These are phyloP conservation scores for Coranthus polyacanthus DNA, from an alignment of 2,797 vertebrate species.

Conservation along the genomic window DNA sequence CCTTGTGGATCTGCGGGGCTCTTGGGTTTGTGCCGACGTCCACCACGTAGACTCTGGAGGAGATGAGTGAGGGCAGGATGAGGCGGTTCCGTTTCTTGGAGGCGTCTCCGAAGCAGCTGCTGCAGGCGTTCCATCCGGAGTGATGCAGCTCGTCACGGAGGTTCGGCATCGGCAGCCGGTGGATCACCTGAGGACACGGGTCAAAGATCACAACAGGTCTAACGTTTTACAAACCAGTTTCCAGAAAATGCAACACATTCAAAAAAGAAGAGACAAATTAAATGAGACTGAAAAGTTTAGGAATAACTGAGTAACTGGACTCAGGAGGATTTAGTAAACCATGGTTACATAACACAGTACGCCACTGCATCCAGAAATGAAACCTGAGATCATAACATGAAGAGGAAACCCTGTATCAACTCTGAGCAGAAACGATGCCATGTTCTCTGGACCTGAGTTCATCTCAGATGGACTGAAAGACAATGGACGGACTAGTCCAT, in stretches of 20 bases:
- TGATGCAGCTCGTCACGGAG: slow-evolving; percentile 93
- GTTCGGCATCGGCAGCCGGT: slow-evolving; percentile 92
- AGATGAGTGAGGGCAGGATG: slow-evolving; percentile 91
- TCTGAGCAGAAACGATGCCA: too few species aligned
- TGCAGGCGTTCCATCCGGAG: slow-evolving; percentile 94
- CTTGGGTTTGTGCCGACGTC: slow-evolving; percentile 86
- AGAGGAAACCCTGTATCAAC: too few species aligned
- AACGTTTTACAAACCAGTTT: background rate
- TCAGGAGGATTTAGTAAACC: too few species aligned
- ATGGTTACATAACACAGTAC: too few species aligned
- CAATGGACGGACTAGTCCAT: too few species aligned
- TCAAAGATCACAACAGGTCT: slow-evolving; percentile 29
- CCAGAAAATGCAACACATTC: background rate
- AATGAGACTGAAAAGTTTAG: too few species aligned
- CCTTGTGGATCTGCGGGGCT: slow-evolving; percentile 90
- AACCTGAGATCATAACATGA: too few species aligned
- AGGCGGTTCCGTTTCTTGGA: slow-evolving; percentile 88
- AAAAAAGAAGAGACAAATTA: too few species aligned
- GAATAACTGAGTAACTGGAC: too few species aligned
- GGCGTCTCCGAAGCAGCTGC: slow-evolving; percentile 91
- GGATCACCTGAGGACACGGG: slow-evolving; percentile 87
- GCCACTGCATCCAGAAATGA: too few species aligned
- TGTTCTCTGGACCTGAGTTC: too few species aligned
- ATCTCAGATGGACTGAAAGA: too few species aligned
- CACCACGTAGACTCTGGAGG: slow-evolving; percentile 91